These are phyloP conservation scores for Aphyosemion australe DNA, from an alignment of 2,113 vertebrate genomes.

Conservation along the genomic window DNA sequence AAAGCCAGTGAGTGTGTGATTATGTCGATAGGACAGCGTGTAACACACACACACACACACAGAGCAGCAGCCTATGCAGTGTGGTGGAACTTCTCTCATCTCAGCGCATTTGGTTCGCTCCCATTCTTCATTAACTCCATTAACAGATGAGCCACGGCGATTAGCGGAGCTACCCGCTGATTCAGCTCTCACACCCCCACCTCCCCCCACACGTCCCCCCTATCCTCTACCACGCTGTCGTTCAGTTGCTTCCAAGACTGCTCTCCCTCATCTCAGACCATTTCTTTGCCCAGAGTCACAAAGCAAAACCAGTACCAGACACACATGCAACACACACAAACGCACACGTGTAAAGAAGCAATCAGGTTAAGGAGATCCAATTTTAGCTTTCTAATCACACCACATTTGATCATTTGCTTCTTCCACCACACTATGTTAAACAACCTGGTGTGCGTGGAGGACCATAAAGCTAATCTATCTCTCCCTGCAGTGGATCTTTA, in stretches of 20 bases:
- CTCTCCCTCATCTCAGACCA: conserved; percentile 47
- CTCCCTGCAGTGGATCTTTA: conserved; percentile 67
- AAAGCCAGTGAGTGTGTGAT: conserved; percentile 21
- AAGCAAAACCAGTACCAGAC: conserved; percentile 18
- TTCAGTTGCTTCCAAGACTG: conserved; percentile 60
- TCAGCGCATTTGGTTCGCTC: conserved; percentile 84
- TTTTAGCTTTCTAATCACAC: conserved; percentile 37
- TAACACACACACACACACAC: conserved; percentile 50
- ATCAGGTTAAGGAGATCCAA: background rate
- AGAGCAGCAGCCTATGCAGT: conserved; percentile 78
- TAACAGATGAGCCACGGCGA: conserved; percentile 86
- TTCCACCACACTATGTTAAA: conserved; percentile 53
- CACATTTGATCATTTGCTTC: conserved; percentile 42
- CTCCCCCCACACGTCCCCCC: conserved; percentile 7
- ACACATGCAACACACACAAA: background rate
- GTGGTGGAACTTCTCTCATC: conserved; percentile 84
- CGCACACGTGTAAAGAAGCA: background rate
- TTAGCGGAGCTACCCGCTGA: conserved; percentile 84
- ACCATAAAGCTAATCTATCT: conserved; percentile 58
- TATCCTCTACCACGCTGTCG: conserved; percentile 50
- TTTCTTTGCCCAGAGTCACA: conserved; percentile 58
- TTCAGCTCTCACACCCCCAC: conserved; percentile 76
- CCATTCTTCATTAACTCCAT: conserved; percentile 88
- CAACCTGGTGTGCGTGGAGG: conserved; percentile 33
- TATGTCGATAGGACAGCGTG: conserved; percentile 40